These are phyloP conservation scores for Heterodera carotae DNA, from an alignment of 1,140 invertebrate genomes.

Conservation along the genomic window DNA sequence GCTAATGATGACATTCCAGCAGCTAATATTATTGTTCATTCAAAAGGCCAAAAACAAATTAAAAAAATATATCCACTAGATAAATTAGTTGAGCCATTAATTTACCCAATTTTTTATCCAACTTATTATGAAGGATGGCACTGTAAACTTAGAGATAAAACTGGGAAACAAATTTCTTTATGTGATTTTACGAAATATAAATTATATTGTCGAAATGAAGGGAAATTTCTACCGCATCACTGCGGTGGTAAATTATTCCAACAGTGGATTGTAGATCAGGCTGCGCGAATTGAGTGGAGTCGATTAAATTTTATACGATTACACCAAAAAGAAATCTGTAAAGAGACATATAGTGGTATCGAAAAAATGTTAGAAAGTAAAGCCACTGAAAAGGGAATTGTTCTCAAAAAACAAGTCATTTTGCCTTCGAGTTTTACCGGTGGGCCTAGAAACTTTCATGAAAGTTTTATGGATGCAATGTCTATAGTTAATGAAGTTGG, in stretches of 20 bases:
- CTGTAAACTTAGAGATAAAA: slow-evolving; percentile 19
- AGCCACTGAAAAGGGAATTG: neutral
- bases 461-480: slow-evolving; percentile 29
- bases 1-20: slow-evolving; percentile 5
- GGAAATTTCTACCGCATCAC: slow-evolving; percentile 8
- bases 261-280: slow-evolving; percentile 30
- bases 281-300: slow-evolving; percentile 17
- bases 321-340: slow-evolving; percentile 9
- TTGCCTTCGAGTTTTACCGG: slow-evolving; percentile 19
- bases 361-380: slow-evolving; percentile 24
- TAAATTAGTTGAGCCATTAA: slow-evolving; percentile 5
- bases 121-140: slow-evolving; percentile 24
- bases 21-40: slow-evolving; percentile 8
- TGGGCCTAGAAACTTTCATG: neutral
- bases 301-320: slow-evolving; percentile 19
- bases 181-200: slow-evolving; percentile 22
- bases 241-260: slow-evolving; percentile 30
- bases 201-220: slow-evolving; percentile 15
- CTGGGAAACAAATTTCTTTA: slow-evolving; percentile 20
- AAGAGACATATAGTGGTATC: neutral
- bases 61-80: slow-evolving; percentile 14
- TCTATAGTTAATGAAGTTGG: slow-evolving; percentile 21
- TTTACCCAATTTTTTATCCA: slow-evolving; percentile 32
- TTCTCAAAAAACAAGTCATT: slow-evolving; percentile 12
- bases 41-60: slow-evolving; percentile 9